Base-by-base conservation (phyloP, 2,113 vertebrate species). In the Cranoglanis bouderius region DNA sequence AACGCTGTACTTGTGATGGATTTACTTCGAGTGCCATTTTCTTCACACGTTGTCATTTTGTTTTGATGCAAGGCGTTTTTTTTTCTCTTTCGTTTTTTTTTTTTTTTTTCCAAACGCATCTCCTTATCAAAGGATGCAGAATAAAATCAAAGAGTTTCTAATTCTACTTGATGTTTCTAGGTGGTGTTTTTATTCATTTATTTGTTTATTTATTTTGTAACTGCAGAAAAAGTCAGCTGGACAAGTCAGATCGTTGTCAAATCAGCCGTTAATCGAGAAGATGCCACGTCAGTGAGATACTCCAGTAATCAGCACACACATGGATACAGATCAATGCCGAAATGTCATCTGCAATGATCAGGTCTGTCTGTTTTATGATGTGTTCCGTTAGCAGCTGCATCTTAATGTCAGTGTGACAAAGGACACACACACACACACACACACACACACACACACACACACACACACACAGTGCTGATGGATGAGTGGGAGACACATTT, bases 1-100 rank as follows among this genome's bases (percentile, higher is more conserved):
- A 90, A 90, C 90, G 87, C 57, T 82, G 61, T 75, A 59, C 35
- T 43, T 90, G 91, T 92, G 90, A 92, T 92, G 85, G 88, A 91
- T 92, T 85, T 81, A 18, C 57, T 84, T 86, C 87, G 82, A 90
- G 80, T 85, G 88, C 86, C 63, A 26, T 13, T 70, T n/a, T 85
- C 87, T 77, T 82, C 91, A 82, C 90, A 89, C 85, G 1, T n/a
- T 86, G 26, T 26, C 13, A 24, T 32, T 32, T 67, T 85, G 40
- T 49, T 35, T 67, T 65, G 10, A 65, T 49, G 83, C 46, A 4
- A 49, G 8, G 21, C 13, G 13, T 63, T 29, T 84, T 61, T 61
- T 14, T 40, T 4, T 16, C 6, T 12, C 49, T 85, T 6, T 65
- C 3, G 12, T 10, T 65, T 4, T 63, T n/a, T 10, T 12, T 67